Percentiles rank a stretch among this genome's conserved stretches.
Conservation (phyloP, 2,888 invertebrate genomes). For the Amphipoea lucens region DNA sequence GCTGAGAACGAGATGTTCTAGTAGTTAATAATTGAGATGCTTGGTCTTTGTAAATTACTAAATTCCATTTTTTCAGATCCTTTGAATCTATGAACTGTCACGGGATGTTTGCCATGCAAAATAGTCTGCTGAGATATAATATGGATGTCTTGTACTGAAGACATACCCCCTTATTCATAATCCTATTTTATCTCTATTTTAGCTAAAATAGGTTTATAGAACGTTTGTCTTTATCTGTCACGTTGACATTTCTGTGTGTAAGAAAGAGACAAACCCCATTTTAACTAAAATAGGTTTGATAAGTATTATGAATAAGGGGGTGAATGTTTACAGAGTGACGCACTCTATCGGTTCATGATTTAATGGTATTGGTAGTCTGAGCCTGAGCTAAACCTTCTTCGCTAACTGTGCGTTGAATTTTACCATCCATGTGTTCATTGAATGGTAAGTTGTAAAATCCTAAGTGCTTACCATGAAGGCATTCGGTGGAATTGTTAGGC, state of each 20-base stretch:
- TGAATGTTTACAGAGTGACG: too few species aligned
- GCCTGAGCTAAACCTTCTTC: not conserved
- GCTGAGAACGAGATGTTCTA: constrained; percentile 5
- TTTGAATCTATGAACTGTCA: not conserved
- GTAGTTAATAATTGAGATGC: too few species aligned
- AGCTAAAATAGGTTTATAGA: too few species aligned
- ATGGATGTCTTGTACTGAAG: not conserved
- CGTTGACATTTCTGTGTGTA: too few species aligned
- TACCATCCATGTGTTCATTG: not conserved
- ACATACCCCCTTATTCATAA: too few species aligned
- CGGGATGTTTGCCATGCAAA: constrained; percentile 9
- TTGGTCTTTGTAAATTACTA: not conserved
- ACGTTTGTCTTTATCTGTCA: too few species aligned
- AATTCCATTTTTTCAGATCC: constrained; percentile 10
- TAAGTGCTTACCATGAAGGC: too few species aligned
- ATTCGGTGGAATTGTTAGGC: too few species aligned
- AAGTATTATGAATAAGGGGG: too few species aligned
- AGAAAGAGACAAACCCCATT: too few species aligned
- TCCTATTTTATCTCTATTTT: too few species aligned
- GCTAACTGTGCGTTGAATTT: not conserved
- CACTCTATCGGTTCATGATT: not conserved
- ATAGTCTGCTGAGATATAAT: constrained; percentile 1
- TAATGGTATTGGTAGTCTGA: not conserved
- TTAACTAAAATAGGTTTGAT: too few species aligned
- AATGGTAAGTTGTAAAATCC: not conserved